A percentile compares a stretch with the other conserved stretches of the same genome.
Evolutionary conservation across 1,140 invertebrate species (phyloP).

Genomic region (Araneus ventricosus): DNA sequence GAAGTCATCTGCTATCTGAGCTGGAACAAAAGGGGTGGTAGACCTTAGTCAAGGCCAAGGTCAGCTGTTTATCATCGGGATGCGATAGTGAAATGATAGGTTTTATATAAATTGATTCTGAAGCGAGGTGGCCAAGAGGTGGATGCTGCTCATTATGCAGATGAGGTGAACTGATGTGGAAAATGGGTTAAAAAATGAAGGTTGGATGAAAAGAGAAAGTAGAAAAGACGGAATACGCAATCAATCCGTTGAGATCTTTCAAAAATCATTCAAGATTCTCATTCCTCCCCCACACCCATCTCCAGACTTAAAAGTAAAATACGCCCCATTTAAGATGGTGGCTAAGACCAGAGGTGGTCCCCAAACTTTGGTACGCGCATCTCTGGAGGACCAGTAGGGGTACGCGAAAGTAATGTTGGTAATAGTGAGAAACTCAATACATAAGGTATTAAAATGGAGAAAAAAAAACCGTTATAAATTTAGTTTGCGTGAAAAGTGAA

Average conservation of each 20-base stretch:
- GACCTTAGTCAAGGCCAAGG: conserved; percentile 15
- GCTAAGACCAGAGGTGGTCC: too few species aligned
- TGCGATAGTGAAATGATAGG: conserved; percentile 13
- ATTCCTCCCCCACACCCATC: too few species aligned
- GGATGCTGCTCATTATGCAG: background rate
- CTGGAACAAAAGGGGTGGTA: conserved; percentile 7
- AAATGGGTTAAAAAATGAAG: background rate
- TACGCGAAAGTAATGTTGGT: too few species aligned
- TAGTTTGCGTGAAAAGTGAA: too few species aligned
- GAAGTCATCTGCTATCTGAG: background rate
- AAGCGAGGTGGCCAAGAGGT: background rate
- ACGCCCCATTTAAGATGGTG: too few species aligned
- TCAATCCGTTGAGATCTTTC: background rate
- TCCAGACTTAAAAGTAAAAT: too few species aligned
- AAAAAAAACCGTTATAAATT: too few species aligned
- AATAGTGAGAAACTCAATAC: too few species aligned
- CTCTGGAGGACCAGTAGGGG: too few species aligned
- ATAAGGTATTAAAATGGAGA: too few species aligned
- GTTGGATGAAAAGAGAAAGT: background rate
- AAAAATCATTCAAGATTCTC: too few species aligned
- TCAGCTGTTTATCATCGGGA: background rate
- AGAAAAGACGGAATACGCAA: background rate
- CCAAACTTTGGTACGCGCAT: too few species aligned
- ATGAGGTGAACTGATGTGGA: background rate
- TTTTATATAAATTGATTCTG: background rate